Percentiles rank a stretch among this genome's conserved stretches.
phyloP scores from a whole-genome alignment of 2,113 vertebrate genomes.

The Antidorcas marsupialis region DNA sequence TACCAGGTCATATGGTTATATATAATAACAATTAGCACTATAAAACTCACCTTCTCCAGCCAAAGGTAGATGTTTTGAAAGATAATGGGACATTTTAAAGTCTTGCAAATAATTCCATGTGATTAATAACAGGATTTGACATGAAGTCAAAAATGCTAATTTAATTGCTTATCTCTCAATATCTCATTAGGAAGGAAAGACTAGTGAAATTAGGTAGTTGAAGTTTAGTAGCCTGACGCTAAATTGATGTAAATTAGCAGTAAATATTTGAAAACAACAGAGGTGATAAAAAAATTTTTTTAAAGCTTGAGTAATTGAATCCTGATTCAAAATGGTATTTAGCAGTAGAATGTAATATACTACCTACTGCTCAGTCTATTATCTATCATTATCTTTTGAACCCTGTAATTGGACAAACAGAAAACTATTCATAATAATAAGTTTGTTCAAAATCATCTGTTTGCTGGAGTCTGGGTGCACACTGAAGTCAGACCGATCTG shows the following conservation, averaged over 20 bases:
- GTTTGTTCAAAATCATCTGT: constrained; percentile 51
- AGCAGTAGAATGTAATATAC: constrained; percentile 40
- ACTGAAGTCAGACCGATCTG: neutral
- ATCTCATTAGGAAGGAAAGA: constrained; percentile 3
- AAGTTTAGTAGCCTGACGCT: constrained; percentile 12
- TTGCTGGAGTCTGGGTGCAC: constrained; percentile 34
- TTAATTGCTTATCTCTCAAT: constrained; percentile 17
- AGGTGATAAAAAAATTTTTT: neutral
- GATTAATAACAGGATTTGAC: constrained; percentile 23
- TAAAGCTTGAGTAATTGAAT: constrained; percentile 47
- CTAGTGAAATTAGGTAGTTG: constrained; percentile 5
- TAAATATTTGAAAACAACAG: constrained; percentile 37
- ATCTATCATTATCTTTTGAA: constrained; percentile 67
- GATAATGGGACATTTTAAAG: neutral
- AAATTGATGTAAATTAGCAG: constrained; percentile 49
- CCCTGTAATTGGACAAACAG: constrained; percentile 64
- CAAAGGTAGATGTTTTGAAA: constrained; percentile 30
- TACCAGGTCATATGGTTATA: neutral
- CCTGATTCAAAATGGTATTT: constrained; percentile 54
- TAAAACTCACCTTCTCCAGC: neutral
- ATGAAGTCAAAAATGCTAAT: neutral
- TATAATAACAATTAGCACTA: neutral
- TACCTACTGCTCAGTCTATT: constrained; percentile 31
- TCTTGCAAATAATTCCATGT: constrained; percentile 1
- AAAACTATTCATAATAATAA: constrained; percentile 67